Conservation (phyloP, 2,888 invertebrate species). For the Cantharis lateralis region DNA sequence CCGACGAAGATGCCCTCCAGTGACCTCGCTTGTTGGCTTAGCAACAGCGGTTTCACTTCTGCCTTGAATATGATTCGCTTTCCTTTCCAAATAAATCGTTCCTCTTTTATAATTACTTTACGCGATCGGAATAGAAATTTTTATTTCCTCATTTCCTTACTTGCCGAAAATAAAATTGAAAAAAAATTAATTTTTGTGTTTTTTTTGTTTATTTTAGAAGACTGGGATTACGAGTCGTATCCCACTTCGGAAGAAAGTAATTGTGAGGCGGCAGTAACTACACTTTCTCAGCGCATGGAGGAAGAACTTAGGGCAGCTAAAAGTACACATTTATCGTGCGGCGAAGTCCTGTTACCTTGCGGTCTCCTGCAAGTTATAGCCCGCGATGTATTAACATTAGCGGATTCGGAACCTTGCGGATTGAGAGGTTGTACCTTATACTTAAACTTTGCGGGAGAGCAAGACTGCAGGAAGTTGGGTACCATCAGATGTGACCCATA, state of each 20-base stretch:
- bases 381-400: conserved; percentile 77
- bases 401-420: conserved; percentile 89
- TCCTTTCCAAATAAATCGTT: conserved; percentile 9
- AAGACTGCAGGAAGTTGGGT: conserved; percentile 70
- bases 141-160: not conserved
- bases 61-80: conserved; percentile 23
- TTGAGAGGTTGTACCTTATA: conserved; percentile 83
- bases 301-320: conserved; percentile 80
- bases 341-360: conserved; percentile 84
- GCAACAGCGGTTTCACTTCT: conserved; percentile 34
- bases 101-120: conserved; percentile 8
- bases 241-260: conserved; percentile 49
- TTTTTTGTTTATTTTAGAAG: conserved; percentile 36
- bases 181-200: not conserved
- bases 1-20: conserved; percentile 26
- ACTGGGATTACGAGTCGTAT: conserved; percentile 51
- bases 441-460: conserved; percentile 78
- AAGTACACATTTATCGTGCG: conserved; percentile 78
- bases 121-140: not conserved
- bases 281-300: conserved; percentile 77
- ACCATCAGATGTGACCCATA: conserved; percentile 83
- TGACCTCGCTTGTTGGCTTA: conserved; percentile 30
- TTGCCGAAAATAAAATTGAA: not conserved
- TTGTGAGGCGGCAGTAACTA: conserved; percentile 60
- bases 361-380: conserved; percentile 81